phyloP scores from a whole-genome alignment of 1,140 invertebrate genomes.

The Atta texana region DNA sequence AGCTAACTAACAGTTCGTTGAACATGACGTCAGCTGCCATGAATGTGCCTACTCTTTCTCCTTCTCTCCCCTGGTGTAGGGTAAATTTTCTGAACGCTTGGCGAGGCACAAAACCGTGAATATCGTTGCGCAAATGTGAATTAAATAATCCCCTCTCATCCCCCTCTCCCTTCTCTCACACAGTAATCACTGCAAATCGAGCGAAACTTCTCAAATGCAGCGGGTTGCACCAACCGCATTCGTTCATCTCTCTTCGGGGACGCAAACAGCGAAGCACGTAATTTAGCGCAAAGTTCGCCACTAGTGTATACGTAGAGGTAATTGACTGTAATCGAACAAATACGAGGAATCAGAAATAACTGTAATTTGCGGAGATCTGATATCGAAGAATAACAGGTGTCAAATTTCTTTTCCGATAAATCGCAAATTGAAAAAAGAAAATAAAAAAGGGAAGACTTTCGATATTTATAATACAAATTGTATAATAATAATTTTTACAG shows the following conservation, averaged over 20 bases:
- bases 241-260: slow-evolving; percentile 16
- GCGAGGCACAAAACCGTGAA: slow-evolving; percentile 40
- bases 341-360: slow-evolving; percentile 1
- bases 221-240: background rate
- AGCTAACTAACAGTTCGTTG: slow-evolving; percentile 68
- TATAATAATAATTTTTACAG: background rate
- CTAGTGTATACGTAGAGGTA: background rate
- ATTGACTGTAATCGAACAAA: slow-evolving; percentile 28
- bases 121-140: slow-evolving; percentile 62
- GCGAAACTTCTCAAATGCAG: slow-evolving; percentile 41
- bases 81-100: slow-evolving; percentile 63
- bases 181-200: slow-evolving; percentile 42
- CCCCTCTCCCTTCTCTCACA: background rate
- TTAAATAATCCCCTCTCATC: slow-evolving; percentile 45
- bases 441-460: background rate
- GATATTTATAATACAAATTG: background rate
- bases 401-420: background rate
- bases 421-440: background rate
- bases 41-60: slow-evolving; percentile 32
- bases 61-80: slow-evolving; percentile 10
- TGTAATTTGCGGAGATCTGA: background rate
- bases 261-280: background rate
- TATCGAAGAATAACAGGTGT: background rate
- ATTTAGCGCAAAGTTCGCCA: slow-evolving; percentile 40
- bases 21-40: slow-evolving; percentile 60